phyloP scores from a whole-genome alignment of 2,888 invertebrate species.

The Perdita meconis region DNA sequence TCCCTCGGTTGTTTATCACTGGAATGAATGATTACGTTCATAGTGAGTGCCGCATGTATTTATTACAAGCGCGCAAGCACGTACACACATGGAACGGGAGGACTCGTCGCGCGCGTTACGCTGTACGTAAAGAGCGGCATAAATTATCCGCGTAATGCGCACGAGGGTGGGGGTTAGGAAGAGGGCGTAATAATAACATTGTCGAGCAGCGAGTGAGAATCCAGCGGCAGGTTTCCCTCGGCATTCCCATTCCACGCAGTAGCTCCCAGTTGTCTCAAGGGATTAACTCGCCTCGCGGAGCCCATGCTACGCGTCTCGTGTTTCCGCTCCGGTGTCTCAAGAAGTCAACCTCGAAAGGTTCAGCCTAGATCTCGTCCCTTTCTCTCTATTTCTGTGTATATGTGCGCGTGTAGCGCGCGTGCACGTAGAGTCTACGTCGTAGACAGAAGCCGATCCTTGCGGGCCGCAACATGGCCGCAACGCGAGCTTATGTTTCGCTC shows the following conservation, averaged over 20 bases:
- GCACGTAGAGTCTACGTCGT: neutral
- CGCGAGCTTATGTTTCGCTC: conserved; percentile 53
- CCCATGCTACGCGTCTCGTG: conserved; percentile 76
- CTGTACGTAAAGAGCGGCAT: conserved; percentile 71
- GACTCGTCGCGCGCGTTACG: conserved; percentile 40
- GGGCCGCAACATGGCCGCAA: conserved; percentile 14
- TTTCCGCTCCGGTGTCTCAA: conserved; percentile 73
- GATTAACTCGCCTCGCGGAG: conserved; percentile 75
- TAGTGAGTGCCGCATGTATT: conserved; percentile 49
- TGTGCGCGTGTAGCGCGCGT: conserved; percentile 37
- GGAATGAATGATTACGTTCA: conserved; percentile 47
- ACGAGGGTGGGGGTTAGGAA: conserved; percentile 62
- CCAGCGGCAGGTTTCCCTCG: conserved; percentile 62
- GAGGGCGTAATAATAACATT: conserved; percentile 75
- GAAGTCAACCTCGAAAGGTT: conserved; percentile 74
- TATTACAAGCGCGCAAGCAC: conserved; percentile 41
- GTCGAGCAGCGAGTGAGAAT: conserved; percentile 73
- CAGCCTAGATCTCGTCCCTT: conserved; percentile 59
- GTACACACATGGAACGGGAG: conserved; percentile 29
- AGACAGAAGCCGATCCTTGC: neutral
- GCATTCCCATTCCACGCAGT: conserved; percentile 66
- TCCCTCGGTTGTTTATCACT: conserved; percentile 43
- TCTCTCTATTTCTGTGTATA: neutral
- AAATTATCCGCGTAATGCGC: conserved; percentile 76
- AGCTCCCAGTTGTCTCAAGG: conserved; percentile 76